A percentile compares a stretch with the other conserved stretches of the same genome.
phyloP scores from a whole-genome alignment of 2,888 invertebrate genomes.

The Alentia gelatinosa region DNA sequence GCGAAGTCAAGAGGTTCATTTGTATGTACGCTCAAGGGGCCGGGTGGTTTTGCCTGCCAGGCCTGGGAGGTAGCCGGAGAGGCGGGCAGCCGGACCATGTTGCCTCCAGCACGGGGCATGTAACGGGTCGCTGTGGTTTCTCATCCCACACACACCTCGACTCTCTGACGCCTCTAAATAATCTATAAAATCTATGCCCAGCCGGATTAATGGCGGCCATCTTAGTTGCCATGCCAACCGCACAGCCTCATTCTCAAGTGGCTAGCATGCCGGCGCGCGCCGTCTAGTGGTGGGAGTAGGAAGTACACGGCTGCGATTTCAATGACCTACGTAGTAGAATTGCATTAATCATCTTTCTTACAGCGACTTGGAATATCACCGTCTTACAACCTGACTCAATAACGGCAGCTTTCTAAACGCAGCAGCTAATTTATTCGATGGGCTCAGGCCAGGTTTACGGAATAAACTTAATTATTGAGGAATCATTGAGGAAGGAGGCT shows the following conservation, averaged over 20 bases:
- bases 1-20: background rate
- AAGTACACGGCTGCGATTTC: no score
- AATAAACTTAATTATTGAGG: no score
- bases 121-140: background rate
- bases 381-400: no score
- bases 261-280: background rate
- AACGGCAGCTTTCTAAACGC: no score
- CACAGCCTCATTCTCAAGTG: background rate
- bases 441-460: no score
- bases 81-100: background rate
- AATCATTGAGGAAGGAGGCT: no score
- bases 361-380: no score
- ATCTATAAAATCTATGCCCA: background rate
- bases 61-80: background rate
- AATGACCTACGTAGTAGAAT: background rate
- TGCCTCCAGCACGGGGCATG: background rate
- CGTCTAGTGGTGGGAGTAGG: no score
- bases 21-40: background rate
- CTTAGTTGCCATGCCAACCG: conserved; percentile 1
- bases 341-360: background rate
- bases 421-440: no score
- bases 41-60: background rate
- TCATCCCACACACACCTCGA: background rate
- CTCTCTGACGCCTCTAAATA: background rate
- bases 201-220: background rate